Evolutionary conservation across 2,888 invertebrate species (phyloP), one percentile per base, ranked within the genome.

Genomic region (Drosophila anceps): DNA sequence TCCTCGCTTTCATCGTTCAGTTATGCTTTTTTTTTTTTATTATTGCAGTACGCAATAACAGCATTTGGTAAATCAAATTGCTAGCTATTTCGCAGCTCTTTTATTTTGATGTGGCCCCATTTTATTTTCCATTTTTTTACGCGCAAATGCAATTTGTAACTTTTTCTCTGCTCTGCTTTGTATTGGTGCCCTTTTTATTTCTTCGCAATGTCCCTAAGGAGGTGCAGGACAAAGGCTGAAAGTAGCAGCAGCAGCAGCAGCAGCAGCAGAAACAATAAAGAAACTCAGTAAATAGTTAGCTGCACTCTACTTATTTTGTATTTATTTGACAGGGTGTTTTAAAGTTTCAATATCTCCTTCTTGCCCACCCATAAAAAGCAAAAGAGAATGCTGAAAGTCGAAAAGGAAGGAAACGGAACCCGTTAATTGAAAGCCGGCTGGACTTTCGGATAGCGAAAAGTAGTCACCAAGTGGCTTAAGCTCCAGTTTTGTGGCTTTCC

Each of bases 131-230:
- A 43, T 24, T 50, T 73, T 68, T 71, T 66, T 62, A 66, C 68
- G 64, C 29, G 58, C 61, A 81, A 86, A 86, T 84, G 81, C 86
- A 86, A 86, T 88, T 84, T 85, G 73, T 66, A 87, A 85, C 74
- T 87, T 87, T 84, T 84, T 67, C 68, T 73, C 54, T 44, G 50
- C 57, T 59, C 20, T 41, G 55, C 73, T 69, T 84, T 85, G 70
- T 72, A 68, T 84, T 74, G 67, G 46, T 20, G 67, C 69, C 39
- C 27, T 39, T 81, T 66, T 62, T 74, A 61, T 62, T 67, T 58
- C 55, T 75, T 69, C 57, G 61, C 76, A 82, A 63, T 66, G 81
- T 72, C 73, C 58, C 67, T 54, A 73, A 64, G 73, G 62, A 62
- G 74, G 71, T 58, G 51, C 58, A 53, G 78, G 37, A 72, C 60